phyloP scores from a whole-genome alignment of 2,888 invertebrate genomes.

The Microchrysa polita region DNA sequence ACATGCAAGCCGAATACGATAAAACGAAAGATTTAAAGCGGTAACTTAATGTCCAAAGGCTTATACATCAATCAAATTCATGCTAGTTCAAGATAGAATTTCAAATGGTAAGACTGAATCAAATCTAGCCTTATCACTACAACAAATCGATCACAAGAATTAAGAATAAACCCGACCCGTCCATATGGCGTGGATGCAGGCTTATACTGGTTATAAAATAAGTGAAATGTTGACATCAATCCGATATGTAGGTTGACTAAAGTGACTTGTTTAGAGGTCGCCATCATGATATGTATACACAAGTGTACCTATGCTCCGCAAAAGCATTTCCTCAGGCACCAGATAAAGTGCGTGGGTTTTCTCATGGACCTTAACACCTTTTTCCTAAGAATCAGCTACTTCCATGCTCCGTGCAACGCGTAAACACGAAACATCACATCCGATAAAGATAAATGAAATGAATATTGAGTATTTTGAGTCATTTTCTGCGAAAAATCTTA shows the following conservation, averaged over 20 bases:
- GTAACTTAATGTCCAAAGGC: too few relatives aligned
- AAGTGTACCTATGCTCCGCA: background rate
- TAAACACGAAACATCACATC: too few relatives aligned
- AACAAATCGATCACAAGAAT: background rate
- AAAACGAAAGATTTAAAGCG: too few relatives aligned
- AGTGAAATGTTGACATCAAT: background rate
- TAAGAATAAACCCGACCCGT: background rate
- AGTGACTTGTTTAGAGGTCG: conserved; percentile 38
- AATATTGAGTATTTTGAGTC: too few relatives aligned
- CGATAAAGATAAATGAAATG: too few relatives aligned
- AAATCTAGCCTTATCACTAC: background rate
- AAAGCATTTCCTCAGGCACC: conserved; percentile 20
- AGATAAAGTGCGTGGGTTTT: conserved; percentile 11
- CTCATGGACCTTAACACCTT: background rate
- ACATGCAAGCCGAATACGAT: too few relatives aligned
- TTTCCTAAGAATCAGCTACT: conserved; percentile 7
- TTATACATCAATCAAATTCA: too few relatives aligned
- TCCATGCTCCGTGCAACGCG: background rate
- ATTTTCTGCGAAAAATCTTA: too few relatives aligned
- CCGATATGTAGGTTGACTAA: conserved; percentile 14
- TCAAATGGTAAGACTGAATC: conserved; percentile 5
- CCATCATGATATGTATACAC: conserved; percentile 12
- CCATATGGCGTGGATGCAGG: background rate
- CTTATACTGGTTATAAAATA: background rate
- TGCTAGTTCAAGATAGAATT: too few relatives aligned